Evolutionary conservation across 2,888 invertebrate species (phyloP), one percentile per base, ranked within the genome.

Genomic region (Phytoseiulus persimilis): DNA sequence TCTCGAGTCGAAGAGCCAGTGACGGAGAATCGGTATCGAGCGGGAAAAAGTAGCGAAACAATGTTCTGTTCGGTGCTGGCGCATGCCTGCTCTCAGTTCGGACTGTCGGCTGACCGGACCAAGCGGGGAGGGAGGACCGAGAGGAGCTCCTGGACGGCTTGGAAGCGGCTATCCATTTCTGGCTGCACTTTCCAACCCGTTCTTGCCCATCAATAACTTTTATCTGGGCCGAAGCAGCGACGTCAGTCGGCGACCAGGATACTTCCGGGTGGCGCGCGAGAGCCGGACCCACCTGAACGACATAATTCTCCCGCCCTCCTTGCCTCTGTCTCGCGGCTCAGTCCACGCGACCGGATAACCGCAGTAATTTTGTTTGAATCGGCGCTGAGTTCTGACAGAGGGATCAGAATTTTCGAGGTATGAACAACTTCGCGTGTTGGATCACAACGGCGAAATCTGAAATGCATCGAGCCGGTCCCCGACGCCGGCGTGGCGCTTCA

Each of bases 171-270:
- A 65, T 65, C 65, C 65, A 65, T 65, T 65, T 65, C 65, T 65
- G 18, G 65, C 65, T 65, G 65, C 28, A 65, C 11, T 65, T 65
- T 65, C 65, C 65, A 65, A 65, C 11, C 65, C 65, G 65, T 65
- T 18, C 23, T 65, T 28, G 65, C 9, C 87, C 87, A 87, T 87
- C 33, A 87, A 87, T 87, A 87, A 87, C 87, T 87, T 33, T 5
- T 87, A 87, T 87, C 87, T 87, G 28, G 45, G 33, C 87, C 28
- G 32, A 33, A 87, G 33, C 87, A 87, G 32, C 31, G 83, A 83
- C 65, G 23, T 18, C 28, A 65, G 65, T 23, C 28, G 14, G 65
- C 28, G 65, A 23, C 28, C 65, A 28, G 65, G 65, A 65, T 65
- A 65, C 65, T 65, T 65, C 65, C 65, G 65, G 65, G 65, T 65